Evolutionary conservation across 2,113 vertebrate species (phyloP), one percentile per base, ranked within the genome.

Genomic region (Rhea americana): DNA sequence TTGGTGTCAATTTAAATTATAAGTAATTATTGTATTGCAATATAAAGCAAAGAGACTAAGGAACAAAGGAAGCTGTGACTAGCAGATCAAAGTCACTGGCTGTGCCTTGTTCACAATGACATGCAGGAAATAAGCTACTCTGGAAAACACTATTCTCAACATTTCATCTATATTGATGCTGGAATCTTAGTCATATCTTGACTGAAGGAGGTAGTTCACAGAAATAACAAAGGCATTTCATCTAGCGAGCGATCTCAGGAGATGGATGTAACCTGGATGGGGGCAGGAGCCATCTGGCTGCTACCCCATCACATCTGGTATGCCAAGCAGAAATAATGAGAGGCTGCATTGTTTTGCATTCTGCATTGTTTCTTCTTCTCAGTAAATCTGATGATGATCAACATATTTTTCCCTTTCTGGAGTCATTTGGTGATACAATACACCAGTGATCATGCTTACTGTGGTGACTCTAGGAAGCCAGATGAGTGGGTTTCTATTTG

Each of bases 211-310:
- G 7, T 47, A 41, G 39, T 48, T 56, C 0, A 0, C 76, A 53
- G 39, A 53, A 58, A 30, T 5, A 72, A 35, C 32, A 70, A 79
- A 43, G 0, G 0, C 19, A 22, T 79, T 93, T 87, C 39, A 22
- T 84, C 74, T 89, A n/a, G 61, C 50, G 77, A 90, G 86, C 2
- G 0, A 58, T 66, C 74, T 92, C 73, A 66, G 72, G 90, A 89
- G 92, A 92, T 94, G 68, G 58, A 8, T n/a, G 86, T 73, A 90
- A 89, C 39, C 81, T 55, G 92, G 77, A 47, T 22, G 74, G 78
- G 62, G 81, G 81, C 81, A 94, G 95, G 91, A 92, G 93, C 96
- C 93, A 96, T 96, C 86, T 96, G 96, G 92, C 93, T 76, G 62
- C 78, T 92, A 48, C 89, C 55, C 91, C 58, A 78, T 85, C 86